Evolutionary conservation across 2,888 invertebrate species (phyloP), one percentile per base, ranked within the genome.

Genomic region (Leptarthrus brevirostris): DNA sequence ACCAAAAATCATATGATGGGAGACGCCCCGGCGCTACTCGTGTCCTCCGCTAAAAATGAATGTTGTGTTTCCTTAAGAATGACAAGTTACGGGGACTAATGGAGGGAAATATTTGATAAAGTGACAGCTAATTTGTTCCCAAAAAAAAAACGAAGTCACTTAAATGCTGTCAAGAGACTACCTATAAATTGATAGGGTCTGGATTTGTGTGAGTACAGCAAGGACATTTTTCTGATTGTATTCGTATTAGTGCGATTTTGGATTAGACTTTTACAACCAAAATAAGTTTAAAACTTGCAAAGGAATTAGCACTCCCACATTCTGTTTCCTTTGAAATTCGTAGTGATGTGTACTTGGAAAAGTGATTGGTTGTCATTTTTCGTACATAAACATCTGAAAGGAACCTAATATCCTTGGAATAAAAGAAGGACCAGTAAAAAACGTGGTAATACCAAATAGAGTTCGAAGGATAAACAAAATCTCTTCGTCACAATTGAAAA

Each of bases 61-160:
- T 61, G 61, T 61, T 61, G 30, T 61, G 36, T 40, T 61, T 61
- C 36, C 14, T 61, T 61, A 40, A 61, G 61, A 30, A 61, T 30
- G 61, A 61, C 61, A 61, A 61, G 61, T 61, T 61, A 61, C 61
- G 61, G 61, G 61, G 22, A 40, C n/a, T 61, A 61, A 61, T 61
- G 61, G 61, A 20, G 61, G 40, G 40, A 61, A 61, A 61, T 61
- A 61, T 61, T 61, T 61, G 61, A 61, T 61, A 61, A 61, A 61
- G 61, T 61, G 61, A 61, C 61, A 61, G 61, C 61, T 61, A 61
- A 61, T 61, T 61, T 61, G 40, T 61, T 36, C 18, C 40, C 18
- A 14, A 30, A 61, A 61, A 61, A 61, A n/a, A n/a, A n/a, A n/a
- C n/a, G n/a, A n/a, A n/a, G n/a, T n/a, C n/a, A n/a, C n/a, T n/a